A percentile compares a stretch with the other conserved stretches of the same genome.
These are phyloP conservation scores for Beroe ovata DNA, from an alignment of 37 sponge, comb jelly and placozoan species.

Conservation along the genomic window DNA sequence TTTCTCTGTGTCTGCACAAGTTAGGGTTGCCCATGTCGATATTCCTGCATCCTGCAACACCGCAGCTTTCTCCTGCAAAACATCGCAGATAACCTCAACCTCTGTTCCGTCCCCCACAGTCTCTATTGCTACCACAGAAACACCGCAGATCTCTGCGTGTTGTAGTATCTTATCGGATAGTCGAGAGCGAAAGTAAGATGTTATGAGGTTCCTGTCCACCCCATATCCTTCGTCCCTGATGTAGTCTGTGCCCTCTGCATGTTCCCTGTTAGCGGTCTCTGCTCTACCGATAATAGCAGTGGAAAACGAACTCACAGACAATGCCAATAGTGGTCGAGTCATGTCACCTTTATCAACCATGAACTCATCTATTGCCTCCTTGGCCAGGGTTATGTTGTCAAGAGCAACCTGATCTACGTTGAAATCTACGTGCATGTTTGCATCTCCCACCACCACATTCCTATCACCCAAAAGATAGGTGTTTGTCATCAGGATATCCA, in stretches of 20 bases:
- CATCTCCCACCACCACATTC: background rate
- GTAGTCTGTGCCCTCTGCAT: background rate
- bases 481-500: conserved; percentile 12
- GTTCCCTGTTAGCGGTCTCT: conserved; percentile 18
- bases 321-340: background rate
- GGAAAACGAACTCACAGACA: conserved; percentile 32
- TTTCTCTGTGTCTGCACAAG: background rate
- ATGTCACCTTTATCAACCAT: background rate
- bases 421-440: no score
- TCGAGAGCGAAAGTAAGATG: background rate
- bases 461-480: background rate
- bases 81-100: background rate
- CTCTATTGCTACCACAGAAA: background rate
- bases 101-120: conserved; percentile 6
- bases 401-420: background rate
- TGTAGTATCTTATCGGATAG: background rate
- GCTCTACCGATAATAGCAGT: background rate
- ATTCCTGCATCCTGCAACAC: background rate
- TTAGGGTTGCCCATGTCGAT: conserved; percentile 16
- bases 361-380: background rate
- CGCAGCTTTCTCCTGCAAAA: background rate
- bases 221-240: background rate
- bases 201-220: background rate
- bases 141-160: background rate
- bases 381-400: background rate